phyloP scores from a whole-genome alignment of 2,888 invertebrate species.

The Dasysyrphus albostriatus region DNA sequence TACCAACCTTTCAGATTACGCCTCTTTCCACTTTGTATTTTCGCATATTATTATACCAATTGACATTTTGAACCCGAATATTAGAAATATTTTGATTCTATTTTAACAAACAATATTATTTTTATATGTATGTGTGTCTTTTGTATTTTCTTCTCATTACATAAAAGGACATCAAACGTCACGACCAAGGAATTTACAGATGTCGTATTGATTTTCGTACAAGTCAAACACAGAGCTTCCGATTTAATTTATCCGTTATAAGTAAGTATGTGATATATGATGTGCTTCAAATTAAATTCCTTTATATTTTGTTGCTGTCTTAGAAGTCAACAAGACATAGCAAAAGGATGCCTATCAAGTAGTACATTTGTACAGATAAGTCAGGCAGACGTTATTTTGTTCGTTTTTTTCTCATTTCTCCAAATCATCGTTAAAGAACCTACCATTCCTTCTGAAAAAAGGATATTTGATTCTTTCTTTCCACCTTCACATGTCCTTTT shows the following conservation, averaged over 20 bases:
- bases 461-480: background rate
- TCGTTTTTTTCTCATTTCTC: background rate
- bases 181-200: conserved; percentile 95
- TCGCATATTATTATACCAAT: background rate
- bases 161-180: conserved; percentile 89
- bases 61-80: conserved; percentile 27
- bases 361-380: no score
- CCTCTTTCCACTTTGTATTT: background rate
- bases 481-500: background rate
- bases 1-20: background rate
- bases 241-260: conserved; percentile 95
- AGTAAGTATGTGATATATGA: conserved; percentile 88
- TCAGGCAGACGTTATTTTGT: background rate
- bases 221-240: conserved; percentile 94
- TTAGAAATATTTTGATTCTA: background rate
- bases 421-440: conserved; percentile 12
- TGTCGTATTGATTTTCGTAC: conserved; percentile 96
- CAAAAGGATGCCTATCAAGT: background rate
- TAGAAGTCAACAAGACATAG: background rate
- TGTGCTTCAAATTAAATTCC: conserved; percentile 37
- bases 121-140: no score
- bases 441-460: background rate
- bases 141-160: conserved; percentile 31
- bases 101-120: background rate
- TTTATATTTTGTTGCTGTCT: conserved; percentile 16